Evolutionary conservation across 1,140 invertebrate genomes (phyloP), one percentile per base, ranked within the genome.

Genomic region (Caerostris darwini): DNA sequence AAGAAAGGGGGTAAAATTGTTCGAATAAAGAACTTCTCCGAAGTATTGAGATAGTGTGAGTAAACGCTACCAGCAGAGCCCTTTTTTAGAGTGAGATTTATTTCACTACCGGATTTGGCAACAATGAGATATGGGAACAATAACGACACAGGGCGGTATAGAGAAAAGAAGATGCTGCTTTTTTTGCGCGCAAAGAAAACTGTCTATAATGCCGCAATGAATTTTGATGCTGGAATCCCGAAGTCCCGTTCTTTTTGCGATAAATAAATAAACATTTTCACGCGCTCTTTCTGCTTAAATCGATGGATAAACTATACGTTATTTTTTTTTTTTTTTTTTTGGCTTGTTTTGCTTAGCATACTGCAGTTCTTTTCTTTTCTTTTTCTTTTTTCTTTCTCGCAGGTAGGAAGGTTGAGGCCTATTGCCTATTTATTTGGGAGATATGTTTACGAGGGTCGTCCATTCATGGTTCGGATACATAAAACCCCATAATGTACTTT

Each of bases 141-240:
- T 87, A 87, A 87, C 85, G 85, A 87, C 57, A 64, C 61, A 83
- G 82, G 56, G 17, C 12, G 82, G 71, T 34, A 56, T 19, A 87
- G 57, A 34, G 34, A 34, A 87, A 64, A 64, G 34, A 50, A 64
- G 85, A 87, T 61, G 59, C 53, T 53, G 64, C 34, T 2, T 34
- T 34, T 34, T 34, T 34, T 34, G 0, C 34, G 61, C 17, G 85
- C n/a, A 14, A 58, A 64, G 85, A 87, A 87, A 87, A 87, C 85
- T 87, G 34, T 34, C 61, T 87, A 64, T 87, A 87, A 87, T 87
- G 85, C 85, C 14, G 85, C 85, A 87, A 87, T 87, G 85, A 87
- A 87, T 87, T 87, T 87, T 87, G 85, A 87, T 87, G 85, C 85
- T 50, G 85, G n/a, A 64, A 87, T 59, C 59, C 85, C 34, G 50